Conservation (phyloP, 2,113 vertebrate genomes). For the Geothlypis trichas region DNA sequence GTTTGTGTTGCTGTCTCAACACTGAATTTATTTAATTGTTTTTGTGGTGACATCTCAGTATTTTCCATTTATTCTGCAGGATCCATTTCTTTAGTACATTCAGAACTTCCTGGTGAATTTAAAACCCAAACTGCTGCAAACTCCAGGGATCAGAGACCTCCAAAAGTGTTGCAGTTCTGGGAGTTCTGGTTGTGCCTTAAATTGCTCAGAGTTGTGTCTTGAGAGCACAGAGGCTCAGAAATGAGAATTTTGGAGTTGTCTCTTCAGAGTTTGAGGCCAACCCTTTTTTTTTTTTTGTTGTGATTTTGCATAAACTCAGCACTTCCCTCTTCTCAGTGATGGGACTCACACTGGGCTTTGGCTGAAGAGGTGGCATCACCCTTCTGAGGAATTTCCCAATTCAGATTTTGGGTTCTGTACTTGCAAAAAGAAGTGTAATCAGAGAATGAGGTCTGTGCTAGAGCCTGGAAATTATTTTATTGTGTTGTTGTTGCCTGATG, state of each 20-base stretch:
- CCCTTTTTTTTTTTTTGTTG: not conserved
- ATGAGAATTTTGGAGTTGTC: not conserved
- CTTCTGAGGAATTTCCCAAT: not conserved
- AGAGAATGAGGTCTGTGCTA: not conserved
- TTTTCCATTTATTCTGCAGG: not conserved
- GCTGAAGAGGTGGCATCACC: not conserved
- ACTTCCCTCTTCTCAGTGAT: no score
- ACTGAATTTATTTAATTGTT: not conserved
- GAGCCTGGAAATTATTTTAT: not conserved
- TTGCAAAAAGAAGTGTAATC: not conserved
- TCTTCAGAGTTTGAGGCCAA: not conserved
- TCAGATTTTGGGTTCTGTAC: accelerated
- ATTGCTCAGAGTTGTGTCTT: not conserved
- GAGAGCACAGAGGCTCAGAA: not conserved
- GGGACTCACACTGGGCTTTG: not conserved
- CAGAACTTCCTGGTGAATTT: not conserved
- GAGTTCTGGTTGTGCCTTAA: not conserved
- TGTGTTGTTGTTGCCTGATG: not conserved
- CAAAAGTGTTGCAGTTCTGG: not conserved
- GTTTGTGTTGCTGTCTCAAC: not conserved
- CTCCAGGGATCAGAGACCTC: not conserved
- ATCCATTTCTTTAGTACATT: not conserved
- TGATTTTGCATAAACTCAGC: not conserved
- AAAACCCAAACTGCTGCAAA: not conserved
- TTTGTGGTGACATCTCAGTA: not conserved